Conservation (phyloP, 1,140 invertebrate genomes). For the Drosophila ananassae region DNA sequence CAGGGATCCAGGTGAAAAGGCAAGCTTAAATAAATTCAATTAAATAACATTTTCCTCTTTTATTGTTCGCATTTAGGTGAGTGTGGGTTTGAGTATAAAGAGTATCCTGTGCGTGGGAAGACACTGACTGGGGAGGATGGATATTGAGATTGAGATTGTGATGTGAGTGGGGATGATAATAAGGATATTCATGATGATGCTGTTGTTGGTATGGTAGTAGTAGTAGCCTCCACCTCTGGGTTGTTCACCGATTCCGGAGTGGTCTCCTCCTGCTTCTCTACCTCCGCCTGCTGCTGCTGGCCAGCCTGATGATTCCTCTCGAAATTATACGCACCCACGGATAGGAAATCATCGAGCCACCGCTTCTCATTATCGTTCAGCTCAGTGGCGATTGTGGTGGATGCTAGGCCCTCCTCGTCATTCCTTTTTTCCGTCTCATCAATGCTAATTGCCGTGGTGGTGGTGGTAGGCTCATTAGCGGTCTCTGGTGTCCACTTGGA, state of each 20-base stretch:
- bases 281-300: conserved; percentile 12
- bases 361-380: conserved; percentile 81
- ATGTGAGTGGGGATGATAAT: conserved; percentile 48
- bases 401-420: conserved; percentile 27
- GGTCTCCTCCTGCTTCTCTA: conserved; percentile 19
- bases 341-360: conserved; percentile 80
- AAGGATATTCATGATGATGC: conserved; percentile 59
- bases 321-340: conserved; percentile 79
- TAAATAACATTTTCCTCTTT: conserved; percentile 81
- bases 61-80: conserved; percentile 72
- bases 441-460: conserved; percentile 64
- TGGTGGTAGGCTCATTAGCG: conserved; percentile 58
- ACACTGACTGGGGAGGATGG: conserved; percentile 24
- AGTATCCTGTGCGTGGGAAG: conserved; percentile 56
- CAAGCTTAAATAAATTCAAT: conserved; percentile 81
- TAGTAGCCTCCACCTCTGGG: conserved; percentile 46
- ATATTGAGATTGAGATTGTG: conserved; percentile 16
- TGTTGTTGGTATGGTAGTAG: conserved; percentile 55
- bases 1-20: conserved; percentile 64
- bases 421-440: conserved; percentile 55
- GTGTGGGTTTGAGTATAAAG: conserved; percentile 43
- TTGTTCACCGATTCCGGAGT: conserved; percentile 25
- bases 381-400: conserved; percentile 51
- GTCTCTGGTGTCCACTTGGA: conserved; percentile 28
- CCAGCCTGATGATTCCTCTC: conserved; percentile 64